Evolutionary conservation across 2,888 invertebrate genomes (phyloP).

Genomic region (Herminia tarsipennalis): DNA sequence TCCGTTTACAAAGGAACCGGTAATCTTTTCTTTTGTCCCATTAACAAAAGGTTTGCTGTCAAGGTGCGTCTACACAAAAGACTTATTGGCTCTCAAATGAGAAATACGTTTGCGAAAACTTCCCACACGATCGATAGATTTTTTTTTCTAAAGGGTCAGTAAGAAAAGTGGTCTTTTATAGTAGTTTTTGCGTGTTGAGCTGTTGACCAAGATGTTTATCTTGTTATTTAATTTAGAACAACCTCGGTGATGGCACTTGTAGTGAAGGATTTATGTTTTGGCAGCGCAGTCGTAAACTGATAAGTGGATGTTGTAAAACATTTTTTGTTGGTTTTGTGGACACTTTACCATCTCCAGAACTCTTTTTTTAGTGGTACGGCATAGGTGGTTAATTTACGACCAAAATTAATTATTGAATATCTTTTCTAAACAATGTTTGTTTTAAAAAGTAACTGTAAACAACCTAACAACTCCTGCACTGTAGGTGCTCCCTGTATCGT

Average conservation of each 20-base stretch:
- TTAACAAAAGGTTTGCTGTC: constrained; percentile 59
- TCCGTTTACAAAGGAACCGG: constrained; percentile 67
- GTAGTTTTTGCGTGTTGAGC: constrained; percentile 26
- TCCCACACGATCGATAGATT: constrained; percentile 44
- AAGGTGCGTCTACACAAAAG: constrained; percentile 69
- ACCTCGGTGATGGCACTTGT: constrained; percentile 14
- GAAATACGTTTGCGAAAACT: constrained; percentile 44
- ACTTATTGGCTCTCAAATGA: constrained; percentile 47
- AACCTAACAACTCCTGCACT: no score
- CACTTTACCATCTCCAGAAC: no score
- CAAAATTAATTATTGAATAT: no score
- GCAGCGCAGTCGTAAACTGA: not conserved
- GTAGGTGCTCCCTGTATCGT: no score
- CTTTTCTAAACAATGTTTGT: no score
- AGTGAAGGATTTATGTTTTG: constrained; percentile 19
- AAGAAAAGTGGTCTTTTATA: constrained; percentile 26
- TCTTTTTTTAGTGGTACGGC: no score
- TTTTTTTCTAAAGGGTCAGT: constrained; percentile 45
- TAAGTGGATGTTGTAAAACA: not conserved
- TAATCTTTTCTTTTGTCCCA: constrained; percentile 59
- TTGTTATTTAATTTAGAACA: constrained; percentile 29
- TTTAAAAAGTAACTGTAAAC: no score
- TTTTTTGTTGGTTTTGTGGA: no score
- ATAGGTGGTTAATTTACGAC: no score
- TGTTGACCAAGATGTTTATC: constrained; percentile 27